phyloP scores from a whole-genome alignment of 2,888 invertebrate species.

The Pardosa pseudoannulata region DNA sequence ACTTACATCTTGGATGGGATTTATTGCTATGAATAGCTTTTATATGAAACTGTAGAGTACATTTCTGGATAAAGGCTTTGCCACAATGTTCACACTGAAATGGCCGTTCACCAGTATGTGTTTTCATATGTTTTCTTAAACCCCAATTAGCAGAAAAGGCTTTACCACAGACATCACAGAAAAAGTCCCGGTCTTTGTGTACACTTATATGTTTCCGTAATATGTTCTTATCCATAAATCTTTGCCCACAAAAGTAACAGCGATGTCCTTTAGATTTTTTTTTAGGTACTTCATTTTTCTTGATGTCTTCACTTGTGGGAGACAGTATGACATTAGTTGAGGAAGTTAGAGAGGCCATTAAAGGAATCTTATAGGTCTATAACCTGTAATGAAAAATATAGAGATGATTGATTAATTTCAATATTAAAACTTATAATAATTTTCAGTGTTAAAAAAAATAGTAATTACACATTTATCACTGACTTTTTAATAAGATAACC shows the following conservation, averaged over 20 bases:
- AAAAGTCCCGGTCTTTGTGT: slow-evolving; percentile 61
- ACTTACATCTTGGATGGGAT: slow-evolving; percentile 47
- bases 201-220: slow-evolving; percentile 62
- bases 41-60: slow-evolving; percentile 58
- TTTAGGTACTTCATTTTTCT: slow-evolving; percentile 14
- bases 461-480: too few relatives aligned
- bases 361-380: too few relatives aligned
- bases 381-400: too few relatives aligned
- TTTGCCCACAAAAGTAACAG: slow-evolving; percentile 62
- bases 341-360: neutral
- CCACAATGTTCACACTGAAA: slow-evolving; percentile 56
- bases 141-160: slow-evolving; percentile 62
- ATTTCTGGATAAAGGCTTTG: slow-evolving; percentile 59
- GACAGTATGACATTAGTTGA: neutral
- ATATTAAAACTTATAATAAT: too few relatives aligned
- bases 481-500: too few relatives aligned
- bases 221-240: slow-evolving; percentile 56
- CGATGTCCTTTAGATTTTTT: slow-evolving; percentile 64
- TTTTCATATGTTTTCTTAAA: slow-evolving; percentile 61
- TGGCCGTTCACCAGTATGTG: slow-evolving; percentile 57
- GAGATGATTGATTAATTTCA: too few relatives aligned
- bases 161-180: slow-evolving; percentile 61
- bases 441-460: too few relatives aligned
- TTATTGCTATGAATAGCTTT: slow-evolving; percentile 60
- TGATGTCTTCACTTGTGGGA: neutral